Conservation (phyloP, 2,888 invertebrate genomes). For the Eupithecia dodoneata region DNA sequence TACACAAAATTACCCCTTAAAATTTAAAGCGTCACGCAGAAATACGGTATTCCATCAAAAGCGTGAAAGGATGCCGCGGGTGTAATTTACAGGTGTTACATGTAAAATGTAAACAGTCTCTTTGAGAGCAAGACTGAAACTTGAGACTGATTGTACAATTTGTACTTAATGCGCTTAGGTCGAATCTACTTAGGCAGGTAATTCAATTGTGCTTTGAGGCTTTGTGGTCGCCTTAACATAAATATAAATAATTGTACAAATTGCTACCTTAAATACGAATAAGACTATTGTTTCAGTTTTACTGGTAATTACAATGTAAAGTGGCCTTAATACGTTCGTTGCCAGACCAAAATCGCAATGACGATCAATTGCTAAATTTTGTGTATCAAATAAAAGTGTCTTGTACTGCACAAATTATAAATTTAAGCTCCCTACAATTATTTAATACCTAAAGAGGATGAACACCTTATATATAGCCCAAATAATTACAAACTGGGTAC, state of each 20-base stretch:
- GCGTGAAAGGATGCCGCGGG: constrained; percentile 47
- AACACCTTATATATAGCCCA: no score
- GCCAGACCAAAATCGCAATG: no score
- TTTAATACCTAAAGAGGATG: no score
- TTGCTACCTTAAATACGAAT: not conserved
- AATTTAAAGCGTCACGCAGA: constrained; percentile 50
- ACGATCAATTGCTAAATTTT: no score
- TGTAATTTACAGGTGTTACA: constrained; percentile 47
- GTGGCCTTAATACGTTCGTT: no score
- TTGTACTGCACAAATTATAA: no score
- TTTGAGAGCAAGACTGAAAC: constrained; percentile 39
- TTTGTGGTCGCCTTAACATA: not conserved
- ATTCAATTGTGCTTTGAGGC: constrained; percentile 5
- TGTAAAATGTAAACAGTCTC: constrained; percentile 44
- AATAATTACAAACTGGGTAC: no score
- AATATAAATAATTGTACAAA: not conserved
- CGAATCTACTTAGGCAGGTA: constrained; percentile 2
- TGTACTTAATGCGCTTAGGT: constrained; percentile 20
- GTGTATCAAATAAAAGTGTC: no score
- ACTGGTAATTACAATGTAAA: not conserved
- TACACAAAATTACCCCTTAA: constrained; percentile 36
- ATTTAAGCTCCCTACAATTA: no score
- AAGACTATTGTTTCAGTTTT: not conserved
- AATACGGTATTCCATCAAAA: constrained; percentile 46
- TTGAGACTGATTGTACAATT: constrained; percentile 25